Conservation (phyloP, 2,797 vertebrate species). For the Rachycentron canadum region DNA sequence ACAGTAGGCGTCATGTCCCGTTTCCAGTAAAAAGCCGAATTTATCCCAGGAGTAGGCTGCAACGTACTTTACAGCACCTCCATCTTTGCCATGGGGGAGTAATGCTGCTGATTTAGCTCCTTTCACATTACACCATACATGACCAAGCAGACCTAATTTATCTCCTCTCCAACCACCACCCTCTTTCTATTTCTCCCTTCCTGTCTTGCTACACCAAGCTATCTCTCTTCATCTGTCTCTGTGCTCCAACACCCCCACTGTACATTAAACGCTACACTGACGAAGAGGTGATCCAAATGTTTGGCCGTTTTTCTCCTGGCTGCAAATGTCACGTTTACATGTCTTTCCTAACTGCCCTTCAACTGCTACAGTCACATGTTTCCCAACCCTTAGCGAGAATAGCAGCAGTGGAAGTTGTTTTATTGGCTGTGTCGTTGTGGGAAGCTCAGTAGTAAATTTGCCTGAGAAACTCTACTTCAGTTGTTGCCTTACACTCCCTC, state of each 20-base stretch:
- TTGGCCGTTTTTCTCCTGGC: constrained; percentile 46
- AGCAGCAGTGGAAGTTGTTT: constrained; percentile 52
- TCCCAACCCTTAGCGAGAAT: constrained; percentile 36
- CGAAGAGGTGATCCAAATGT: constrained; percentile 45
- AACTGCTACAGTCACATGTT: constrained; percentile 47
- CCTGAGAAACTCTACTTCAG: constrained; percentile 20
- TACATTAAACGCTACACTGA: constrained; percentile 55
- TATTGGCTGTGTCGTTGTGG: constrained; percentile 50
- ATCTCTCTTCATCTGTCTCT: not conserved
- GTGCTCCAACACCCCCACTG: constrained; percentile 18
- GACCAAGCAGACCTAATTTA: constrained; percentile 77
- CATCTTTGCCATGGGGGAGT: constrained; percentile 53
- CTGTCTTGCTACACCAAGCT: constrained; percentile 4
- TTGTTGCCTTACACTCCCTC: constrained; percentile 7
- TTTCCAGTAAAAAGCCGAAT: constrained; percentile 23
- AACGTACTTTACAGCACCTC: constrained; percentile 55
- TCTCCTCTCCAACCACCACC: constrained; percentile 30
- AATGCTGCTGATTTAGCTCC: constrained; percentile 77
- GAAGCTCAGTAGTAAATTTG: constrained; percentile 47
- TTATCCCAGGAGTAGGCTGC: constrained; percentile 60
- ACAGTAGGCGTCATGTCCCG: constrained; percentile 21
- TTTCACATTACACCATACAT: constrained; percentile 75
- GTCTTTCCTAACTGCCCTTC: constrained; percentile 31
- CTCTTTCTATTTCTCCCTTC: constrained; percentile 11
- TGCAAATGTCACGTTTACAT: constrained; percentile 31